Evolutionary conservation across 2,113 vertebrate genomes (phyloP), one percentile per base, ranked within the genome.

Genomic region (Emydura subglobosa): DNA sequence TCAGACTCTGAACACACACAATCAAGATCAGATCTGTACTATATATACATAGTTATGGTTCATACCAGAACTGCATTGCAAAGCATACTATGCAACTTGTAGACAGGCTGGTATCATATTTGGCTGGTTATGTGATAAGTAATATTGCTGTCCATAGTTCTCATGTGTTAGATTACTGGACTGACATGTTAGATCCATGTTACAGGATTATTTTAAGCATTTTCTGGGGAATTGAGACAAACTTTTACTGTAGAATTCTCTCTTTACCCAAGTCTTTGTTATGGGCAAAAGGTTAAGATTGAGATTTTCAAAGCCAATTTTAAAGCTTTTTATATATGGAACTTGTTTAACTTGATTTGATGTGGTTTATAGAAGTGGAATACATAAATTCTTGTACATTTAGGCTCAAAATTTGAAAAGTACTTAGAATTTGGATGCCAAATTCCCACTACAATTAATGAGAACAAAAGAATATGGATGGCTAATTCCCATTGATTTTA

Each of bases 371-470:
- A 79, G 29, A 50, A 19, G 78, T 10, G 17, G 17, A 68, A 68
- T 39, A 68, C 17, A 5, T 68, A 68, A 19, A n/a, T 34, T 68
- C 16, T 68, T 68, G 65, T 16, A 68, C 8, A 68, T 10, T 79
- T 86, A 53, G 7, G 76, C 2, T 85, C 42, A 42, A 90, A 95
- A 11, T 55, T 87, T 89, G 19, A 92, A 95, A 47, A 7, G 3
- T 31, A 88, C 80, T 39, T 89, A 17, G 74, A 87, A 92, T 82
- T 87, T 76, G 80, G 72, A 89, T 84, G 72, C 92, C 82, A 93
- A 95, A 95, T 89, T 86, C 65, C 53, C 86, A 93, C 42, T 44
- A 89, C 49, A 97, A 90, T 94, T 91, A 96, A 95, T 0, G 89
- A 39, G n/a, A 94, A 94, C 57, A 87, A 88, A 91, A 39, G 83